Conservation (phyloP, 1,140 invertebrate species). For the Caenorhabditis inopinata region DNA sequence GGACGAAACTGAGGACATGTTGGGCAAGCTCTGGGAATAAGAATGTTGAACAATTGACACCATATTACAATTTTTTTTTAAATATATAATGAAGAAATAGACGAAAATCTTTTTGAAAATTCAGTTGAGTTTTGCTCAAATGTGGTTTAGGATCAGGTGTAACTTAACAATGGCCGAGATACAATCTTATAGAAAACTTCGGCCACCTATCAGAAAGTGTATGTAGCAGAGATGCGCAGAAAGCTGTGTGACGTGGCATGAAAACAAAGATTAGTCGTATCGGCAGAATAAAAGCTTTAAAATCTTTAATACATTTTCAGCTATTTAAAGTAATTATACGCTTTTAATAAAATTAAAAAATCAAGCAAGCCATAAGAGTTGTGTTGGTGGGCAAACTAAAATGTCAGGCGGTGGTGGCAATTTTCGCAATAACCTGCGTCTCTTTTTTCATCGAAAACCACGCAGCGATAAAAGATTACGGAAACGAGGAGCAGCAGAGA, state of each 20-base stretch:
- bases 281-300: not conserved
- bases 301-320: too few species aligned
- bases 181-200: not conserved
- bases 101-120: not conserved
- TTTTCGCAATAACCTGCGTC: not conserved
- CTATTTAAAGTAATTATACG: too few species aligned
- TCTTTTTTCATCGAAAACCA: not conserved
- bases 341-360: not conserved
- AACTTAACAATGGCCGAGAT: not conserved
- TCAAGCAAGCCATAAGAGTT: not conserved
- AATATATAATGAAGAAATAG: not conserved
- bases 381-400: not conserved
- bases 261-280: not conserved
- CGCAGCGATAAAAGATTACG: not conserved
- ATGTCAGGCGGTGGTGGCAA: conserved; percentile 1
- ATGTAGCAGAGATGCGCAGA: not conserved
- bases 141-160: not conserved
- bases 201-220: not conserved
- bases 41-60: too few species aligned
- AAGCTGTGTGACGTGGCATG: not conserved
- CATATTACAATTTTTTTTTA: not conserved
- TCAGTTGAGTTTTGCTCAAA: not conserved
- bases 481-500: not conserved
- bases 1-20: conserved; percentile 24
- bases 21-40: not conserved